Evolutionary conservation across 2,797 vertebrate species (phyloP).

Genomic region (Eleutherodactylus coqui): DNA sequence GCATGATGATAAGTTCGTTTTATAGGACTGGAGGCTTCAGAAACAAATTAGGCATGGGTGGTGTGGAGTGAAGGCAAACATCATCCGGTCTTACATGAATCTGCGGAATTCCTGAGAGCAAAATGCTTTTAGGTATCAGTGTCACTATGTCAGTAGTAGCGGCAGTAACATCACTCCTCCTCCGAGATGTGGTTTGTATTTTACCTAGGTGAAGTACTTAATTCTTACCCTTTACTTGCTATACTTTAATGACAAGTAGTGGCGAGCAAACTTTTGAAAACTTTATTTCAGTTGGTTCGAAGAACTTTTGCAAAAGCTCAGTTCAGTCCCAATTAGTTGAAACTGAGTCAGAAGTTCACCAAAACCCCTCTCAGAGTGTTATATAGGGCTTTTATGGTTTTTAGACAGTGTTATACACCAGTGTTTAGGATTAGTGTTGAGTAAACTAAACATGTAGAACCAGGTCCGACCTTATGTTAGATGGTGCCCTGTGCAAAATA

Average conservation of each 20-base stretch:
- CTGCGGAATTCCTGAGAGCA: background rate
- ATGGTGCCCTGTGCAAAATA: too few relatives aligned
- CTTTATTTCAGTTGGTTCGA: too few relatives aligned
- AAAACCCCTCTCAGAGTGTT: too few relatives aligned
- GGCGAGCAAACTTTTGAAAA: too few relatives aligned
- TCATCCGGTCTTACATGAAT: background rate
- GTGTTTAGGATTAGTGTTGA: too few relatives aligned
- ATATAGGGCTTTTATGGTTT: too few relatives aligned
- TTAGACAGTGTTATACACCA: too few relatives aligned
- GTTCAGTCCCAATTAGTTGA: too few relatives aligned
- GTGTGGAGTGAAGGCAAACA: background rate
- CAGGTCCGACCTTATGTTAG: too few relatives aligned
- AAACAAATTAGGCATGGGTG: constrained; percentile 1
- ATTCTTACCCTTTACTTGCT: background rate
- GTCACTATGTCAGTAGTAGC: background rate
- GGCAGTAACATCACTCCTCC: background rate
- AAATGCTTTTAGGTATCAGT: background rate
- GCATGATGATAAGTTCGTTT: constrained; percentile 38
- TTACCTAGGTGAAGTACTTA: background rate
- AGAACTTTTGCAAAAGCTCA: too few relatives aligned
- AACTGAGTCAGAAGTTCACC: too few relatives aligned
- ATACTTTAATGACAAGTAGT: background rate
- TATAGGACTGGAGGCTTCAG: background rate
- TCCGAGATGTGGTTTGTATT: background rate
- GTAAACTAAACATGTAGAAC: too few relatives aligned